A percentile compares a stretch with the other conserved stretches of the same genome.
Conservation (phyloP, 1,140 invertebrate species). For the Melipona quadrifasciata region DNA sequence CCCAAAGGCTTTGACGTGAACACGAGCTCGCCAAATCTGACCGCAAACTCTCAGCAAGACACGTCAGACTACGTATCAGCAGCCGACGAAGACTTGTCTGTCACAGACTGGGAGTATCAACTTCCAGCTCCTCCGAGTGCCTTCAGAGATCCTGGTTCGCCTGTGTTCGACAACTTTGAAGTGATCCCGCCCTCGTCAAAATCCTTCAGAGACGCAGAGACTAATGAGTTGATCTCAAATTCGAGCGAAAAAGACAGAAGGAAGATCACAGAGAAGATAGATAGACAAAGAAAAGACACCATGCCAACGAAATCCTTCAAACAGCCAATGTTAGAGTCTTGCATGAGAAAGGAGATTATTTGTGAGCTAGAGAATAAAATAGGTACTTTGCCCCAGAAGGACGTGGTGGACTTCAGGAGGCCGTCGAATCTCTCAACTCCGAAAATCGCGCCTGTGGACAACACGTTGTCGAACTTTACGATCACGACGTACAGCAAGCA, state of each 20-base stretch:
- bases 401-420: conserved; percentile 31
- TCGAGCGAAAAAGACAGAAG: not conserved
- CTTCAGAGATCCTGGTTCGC: conserved; percentile 82
- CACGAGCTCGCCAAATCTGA: conserved; percentile 56
- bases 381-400: conserved; percentile 49
- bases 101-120: conserved; percentile 84
- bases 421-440: conserved; percentile 39
- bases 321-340: conserved; percentile 32
- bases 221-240: not conserved
- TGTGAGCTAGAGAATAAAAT: conserved; percentile 72
- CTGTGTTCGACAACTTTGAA: conserved; percentile 73
- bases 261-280: not conserved
- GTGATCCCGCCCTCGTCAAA: conserved; percentile 66
- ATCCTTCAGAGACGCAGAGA: conserved; percentile 43
- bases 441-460: conserved; percentile 74
- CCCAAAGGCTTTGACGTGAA: not conserved
- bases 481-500: conserved; percentile 78
- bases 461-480: conserved; percentile 78
- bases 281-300: not conserved
- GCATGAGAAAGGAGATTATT: conserved; percentile 68
- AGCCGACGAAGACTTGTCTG: conserved; percentile 71
- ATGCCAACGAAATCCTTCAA: not conserved
- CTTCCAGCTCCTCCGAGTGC: conserved; percentile 85
- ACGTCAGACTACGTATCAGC: conserved; percentile 78
- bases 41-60: conserved; percentile 69